Percentiles rank a stretch among this genome's conserved stretches.
phyloP scores from a whole-genome alignment of 2,113 vertebrate species.

The Dromaius novaehollandiae region DNA sequence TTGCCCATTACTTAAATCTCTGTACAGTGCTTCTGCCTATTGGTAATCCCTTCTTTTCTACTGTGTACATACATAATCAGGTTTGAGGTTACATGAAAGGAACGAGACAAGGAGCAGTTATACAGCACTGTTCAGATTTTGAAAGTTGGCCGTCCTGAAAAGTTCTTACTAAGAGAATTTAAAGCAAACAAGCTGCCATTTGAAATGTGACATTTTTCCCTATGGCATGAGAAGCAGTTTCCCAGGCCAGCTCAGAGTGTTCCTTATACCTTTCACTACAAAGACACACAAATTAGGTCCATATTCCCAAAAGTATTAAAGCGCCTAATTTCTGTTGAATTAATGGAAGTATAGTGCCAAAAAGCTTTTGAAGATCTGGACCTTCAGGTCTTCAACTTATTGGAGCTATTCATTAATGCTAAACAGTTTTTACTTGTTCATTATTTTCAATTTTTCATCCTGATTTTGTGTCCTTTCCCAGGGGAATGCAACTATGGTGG shows the following conservation, averaged over 20 bases:
- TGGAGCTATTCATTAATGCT: neutral
- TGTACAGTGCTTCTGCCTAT: neutral
- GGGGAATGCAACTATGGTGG: constrained; percentile 97
- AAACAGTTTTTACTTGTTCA: neutral
- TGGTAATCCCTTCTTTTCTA: neutral
- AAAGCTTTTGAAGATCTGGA: neutral
- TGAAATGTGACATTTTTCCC: neutral
- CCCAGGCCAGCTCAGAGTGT: neutral
- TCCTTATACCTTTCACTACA: neutral
- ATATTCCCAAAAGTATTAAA: neutral
- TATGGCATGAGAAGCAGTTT: neutral
- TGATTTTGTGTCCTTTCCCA: constrained; percentile 50
- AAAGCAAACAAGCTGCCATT: neutral
- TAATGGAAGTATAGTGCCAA: neutral
- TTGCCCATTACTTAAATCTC: neutral
- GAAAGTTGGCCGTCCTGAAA: neutral
- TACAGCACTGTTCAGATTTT: neutral
- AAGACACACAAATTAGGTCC: neutral
- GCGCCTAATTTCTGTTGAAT: neutral
- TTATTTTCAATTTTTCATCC: neutral
- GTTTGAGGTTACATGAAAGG: neutral
- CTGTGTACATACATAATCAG: neutral
- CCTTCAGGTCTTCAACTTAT: neutral
- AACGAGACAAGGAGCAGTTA: neutral
- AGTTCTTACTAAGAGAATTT: neutral